phyloP scores from a whole-genome alignment of 2,888 invertebrate genomes.

The Phragmatobia fuliginosa region DNA sequence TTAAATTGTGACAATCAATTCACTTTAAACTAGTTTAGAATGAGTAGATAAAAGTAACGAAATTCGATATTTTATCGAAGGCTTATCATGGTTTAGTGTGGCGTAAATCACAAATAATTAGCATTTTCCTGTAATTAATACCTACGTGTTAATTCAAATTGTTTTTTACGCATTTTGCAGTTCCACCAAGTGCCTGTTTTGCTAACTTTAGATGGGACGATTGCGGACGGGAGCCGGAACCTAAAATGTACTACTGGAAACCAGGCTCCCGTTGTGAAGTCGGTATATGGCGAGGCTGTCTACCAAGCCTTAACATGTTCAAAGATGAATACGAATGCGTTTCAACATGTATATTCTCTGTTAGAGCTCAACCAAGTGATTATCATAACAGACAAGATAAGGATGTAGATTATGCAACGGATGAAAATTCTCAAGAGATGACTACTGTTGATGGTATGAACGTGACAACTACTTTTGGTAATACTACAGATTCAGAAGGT shows the following conservation, averaged over 20 bases:
- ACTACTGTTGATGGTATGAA: neutral
- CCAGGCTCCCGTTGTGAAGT: conserved; percentile 79
- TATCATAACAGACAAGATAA: conserved; percentile 50
- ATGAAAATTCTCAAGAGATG: neutral
- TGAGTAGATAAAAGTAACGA: neutral
- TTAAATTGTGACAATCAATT: neutral
- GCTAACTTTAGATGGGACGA: conserved; percentile 72
- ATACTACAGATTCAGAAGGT: neutral
- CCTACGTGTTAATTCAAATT: too few relatives aligned
- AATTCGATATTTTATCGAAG: neutral
- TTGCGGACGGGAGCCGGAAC: conserved; percentile 67
- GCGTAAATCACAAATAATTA: too few relatives aligned
- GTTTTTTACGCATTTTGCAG: conserved; percentile 33
- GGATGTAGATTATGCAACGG: neutral
- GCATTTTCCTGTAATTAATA: neutral
- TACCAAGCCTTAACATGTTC: conserved; percentile 79
- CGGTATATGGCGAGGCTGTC: conserved; percentile 76
- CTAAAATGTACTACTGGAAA: conserved; percentile 78
- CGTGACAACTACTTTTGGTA: neutral
- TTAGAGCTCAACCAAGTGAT: conserved; percentile 55
- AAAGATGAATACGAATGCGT: conserved; percentile 75
- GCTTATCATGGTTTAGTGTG: neutral
- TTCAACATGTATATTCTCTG: conserved; percentile 69
- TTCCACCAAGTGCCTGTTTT: conserved; percentile 70
- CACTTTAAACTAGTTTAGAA: neutral